Evolutionary conservation across 2,797 vertebrate species (phyloP), one percentile per base, ranked within the genome.

Genomic region (Acrossocheilus fasciatus): DNA sequence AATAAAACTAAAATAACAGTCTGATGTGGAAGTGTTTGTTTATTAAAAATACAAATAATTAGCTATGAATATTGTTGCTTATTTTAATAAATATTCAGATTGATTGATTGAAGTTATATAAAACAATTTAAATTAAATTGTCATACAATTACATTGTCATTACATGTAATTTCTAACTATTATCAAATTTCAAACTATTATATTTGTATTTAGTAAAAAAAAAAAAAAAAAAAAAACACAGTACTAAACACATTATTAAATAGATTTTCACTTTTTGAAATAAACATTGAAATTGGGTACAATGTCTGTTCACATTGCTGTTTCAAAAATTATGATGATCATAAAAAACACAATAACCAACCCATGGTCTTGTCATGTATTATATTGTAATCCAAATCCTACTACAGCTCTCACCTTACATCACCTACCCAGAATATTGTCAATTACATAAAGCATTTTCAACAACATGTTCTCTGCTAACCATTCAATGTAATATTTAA

Each of bases 401-500:
- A 81, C 20, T 26, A 6, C 54, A 41, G 20, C 78, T 41, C 45
- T 69, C 62, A 84, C n/a, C 50, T 85, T 41, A 45, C 64, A 43
- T 54, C 64, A 79, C 64, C 83, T n/a, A 59, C 52, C 64, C 50
- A 14, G 9, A 85, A 45, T 59, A 41, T 70, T 84, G 45, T 78
- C 75, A 78, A 79, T 79, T 70, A 79, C 75, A 85, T 70, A 69
- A 54, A 79, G 47, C 50, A 79, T 79, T 85, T 72, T 43, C 39
- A 79, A 43, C 75, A 72, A 2, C 83, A 85, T 85, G 39, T 72
- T 57, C 75, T 45, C 50, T 4, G n/a, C 83, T 59, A 72, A 72
- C 36, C 26, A 79, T 85, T 85, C 66, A 47, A 85, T 85, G 50
- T 59, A 70, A 41, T 36, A 70, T 85, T 79, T 72, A 79, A 85